These are phyloP conservation scores for Drosophila recens DNA, from an alignment of 2,888 invertebrate species.

Conservation along the genomic window DNA sequence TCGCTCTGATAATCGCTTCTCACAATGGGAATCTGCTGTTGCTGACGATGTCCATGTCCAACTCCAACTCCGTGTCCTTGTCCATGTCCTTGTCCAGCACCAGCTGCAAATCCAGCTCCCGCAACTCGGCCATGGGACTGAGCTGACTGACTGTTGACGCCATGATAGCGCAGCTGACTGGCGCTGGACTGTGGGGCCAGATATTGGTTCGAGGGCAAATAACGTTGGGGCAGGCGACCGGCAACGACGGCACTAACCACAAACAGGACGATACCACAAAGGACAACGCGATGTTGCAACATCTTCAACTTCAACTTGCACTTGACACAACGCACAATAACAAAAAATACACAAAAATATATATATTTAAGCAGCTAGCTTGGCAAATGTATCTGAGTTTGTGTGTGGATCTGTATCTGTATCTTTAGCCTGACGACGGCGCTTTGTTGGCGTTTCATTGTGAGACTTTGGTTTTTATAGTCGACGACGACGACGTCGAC, in stretches of 20 bases:
- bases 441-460: conserved; percentile 11
- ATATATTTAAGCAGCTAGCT: neutral
- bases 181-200: conserved; percentile 61
- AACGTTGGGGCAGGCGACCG: conserved; percentile 77
- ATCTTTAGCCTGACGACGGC: conserved; percentile 1
- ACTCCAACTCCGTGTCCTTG: conserved; percentile 11
- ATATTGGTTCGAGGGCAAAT: conserved; percentile 81
- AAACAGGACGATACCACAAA: conserved; percentile 46
- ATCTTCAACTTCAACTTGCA: conserved; percentile 42
- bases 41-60: conserved; percentile 23
- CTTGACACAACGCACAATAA: conserved; percentile 19
- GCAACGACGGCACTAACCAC: conserved; percentile 62
- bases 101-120: neutral
- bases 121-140: conserved; percentile 18
- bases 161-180: conserved; percentile 73
- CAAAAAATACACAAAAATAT: conserved; percentile 17
- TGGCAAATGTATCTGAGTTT: neutral
- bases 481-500: conserved; percentile 4
- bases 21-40: conserved; percentile 86
- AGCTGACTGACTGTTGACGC: conserved; percentile 49
- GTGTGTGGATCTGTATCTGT: neutral
- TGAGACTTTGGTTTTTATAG: conserved; percentile 68
- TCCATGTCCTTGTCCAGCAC: neutral
- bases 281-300: conserved; percentile 49
- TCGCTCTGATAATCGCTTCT: conserved; percentile 88